These are phyloP conservation scores for Meloidogyne hapla DNA, from an alignment of 1,140 invertebrate species.

Conservation along the genomic window DNA sequence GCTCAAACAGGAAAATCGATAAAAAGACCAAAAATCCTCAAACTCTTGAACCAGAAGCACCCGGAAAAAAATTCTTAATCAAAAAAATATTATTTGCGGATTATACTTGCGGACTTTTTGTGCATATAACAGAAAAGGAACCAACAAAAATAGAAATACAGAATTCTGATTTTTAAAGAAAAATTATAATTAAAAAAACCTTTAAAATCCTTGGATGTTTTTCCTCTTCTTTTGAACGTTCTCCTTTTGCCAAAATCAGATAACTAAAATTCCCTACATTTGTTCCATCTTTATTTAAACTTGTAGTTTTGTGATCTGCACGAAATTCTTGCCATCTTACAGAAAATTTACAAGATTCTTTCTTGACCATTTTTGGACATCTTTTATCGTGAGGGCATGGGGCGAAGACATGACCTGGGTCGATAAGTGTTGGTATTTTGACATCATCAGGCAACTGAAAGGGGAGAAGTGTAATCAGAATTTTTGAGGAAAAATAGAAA, in stretches of 20 bases:
- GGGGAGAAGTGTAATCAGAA: neutral
- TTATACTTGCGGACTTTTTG: too few species aligned
- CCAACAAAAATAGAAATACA: too few species aligned
- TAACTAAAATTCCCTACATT: slow-evolving; percentile 39
- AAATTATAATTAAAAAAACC: neutral
- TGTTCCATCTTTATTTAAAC: slow-evolving; percentile 35
- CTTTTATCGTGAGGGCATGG: slow-evolving; percentile 49
- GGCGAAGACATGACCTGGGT: slow-evolving; percentile 48
- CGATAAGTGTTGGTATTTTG: slow-evolving; percentile 44
- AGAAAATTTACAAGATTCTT: slow-evolving; percentile 34
- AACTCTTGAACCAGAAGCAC: too few species aligned
- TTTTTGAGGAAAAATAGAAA: neutral
- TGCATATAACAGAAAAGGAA: too few species aligned
- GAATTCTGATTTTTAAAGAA: neutral
- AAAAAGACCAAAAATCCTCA: too few species aligned
- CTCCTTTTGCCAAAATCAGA: slow-evolving; percentile 48
- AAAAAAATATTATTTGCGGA: too few species aligned
- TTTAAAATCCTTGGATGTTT: neutral
- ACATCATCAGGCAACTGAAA: slow-evolving; percentile 30
- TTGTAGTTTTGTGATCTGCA: slow-evolving; percentile 42
- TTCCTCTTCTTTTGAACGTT: slow-evolving; percentile 22
- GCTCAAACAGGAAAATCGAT: too few species aligned
- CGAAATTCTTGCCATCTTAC: slow-evolving; percentile 41
- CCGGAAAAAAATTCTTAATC: too few species aligned
- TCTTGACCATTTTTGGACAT: slow-evolving; percentile 36